Conservation (phyloP, 2,888 invertebrate species). For the Nezara viridula region DNA sequence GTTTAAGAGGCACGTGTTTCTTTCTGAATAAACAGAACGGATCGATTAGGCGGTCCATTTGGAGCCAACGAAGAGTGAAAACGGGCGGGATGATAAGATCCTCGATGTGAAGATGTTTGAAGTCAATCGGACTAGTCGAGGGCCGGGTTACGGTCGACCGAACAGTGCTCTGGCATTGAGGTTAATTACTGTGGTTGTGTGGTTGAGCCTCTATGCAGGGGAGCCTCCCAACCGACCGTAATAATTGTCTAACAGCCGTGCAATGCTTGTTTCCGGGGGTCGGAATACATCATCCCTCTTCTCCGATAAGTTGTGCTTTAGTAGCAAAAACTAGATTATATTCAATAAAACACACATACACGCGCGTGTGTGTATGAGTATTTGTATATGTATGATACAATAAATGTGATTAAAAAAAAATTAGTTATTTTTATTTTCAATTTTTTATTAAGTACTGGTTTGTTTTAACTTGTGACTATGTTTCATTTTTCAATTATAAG, state of each 20-base stretch:
- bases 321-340: background rate
- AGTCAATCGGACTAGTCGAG: background rate
- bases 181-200: conserved; percentile 41
- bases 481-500: too few relatives aligned
- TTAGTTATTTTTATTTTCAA: too few relatives aligned
- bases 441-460: too few relatives aligned
- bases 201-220: conserved; percentile 27
- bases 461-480: too few relatives aligned
- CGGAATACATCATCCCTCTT: background rate
- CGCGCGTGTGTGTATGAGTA: too few relatives aligned
- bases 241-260: conserved; percentile 51
- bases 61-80: conserved; percentile 26
- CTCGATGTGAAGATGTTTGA: conserved; percentile 47
- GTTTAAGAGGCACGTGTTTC: background rate
- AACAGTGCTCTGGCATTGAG: conserved; percentile 4
- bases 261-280: background rate
- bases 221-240: conserved; percentile 21
- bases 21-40: conserved; percentile 8
- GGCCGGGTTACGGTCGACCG: conserved; percentile 7
- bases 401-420: too few relatives aligned
- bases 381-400: too few relatives aligned
- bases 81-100: conserved; percentile 44
- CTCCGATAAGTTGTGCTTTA: background rate
- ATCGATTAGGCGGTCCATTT: conserved; percentile 41
- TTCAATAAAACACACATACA: too few relatives aligned